Conservation (phyloP, 2,113 vertebrate species). For the Dascyllus trimaculatus region DNA sequence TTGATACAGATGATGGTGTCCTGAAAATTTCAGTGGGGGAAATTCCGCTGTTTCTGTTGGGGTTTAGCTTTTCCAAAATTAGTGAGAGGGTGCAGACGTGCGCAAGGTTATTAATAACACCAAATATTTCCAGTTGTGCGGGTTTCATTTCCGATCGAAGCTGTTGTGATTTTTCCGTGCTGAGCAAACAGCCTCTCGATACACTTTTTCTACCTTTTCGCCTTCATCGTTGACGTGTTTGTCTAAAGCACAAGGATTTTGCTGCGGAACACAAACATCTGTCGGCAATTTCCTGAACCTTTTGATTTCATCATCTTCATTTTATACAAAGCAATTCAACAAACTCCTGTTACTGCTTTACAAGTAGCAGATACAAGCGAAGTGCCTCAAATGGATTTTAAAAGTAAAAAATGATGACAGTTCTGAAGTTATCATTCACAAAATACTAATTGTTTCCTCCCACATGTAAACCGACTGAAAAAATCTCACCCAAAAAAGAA, state of each 20-base stretch:
- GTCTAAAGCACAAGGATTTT: too few relatives aligned
- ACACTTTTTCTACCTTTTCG: not conserved
- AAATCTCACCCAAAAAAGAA: not conserved
- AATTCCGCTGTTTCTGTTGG: conserved; percentile 56
- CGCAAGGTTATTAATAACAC: conserved; percentile 51
- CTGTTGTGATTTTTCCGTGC: conserved; percentile 40
- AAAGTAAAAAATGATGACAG: too few relatives aligned
- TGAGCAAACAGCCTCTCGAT: conserved; percentile 28
- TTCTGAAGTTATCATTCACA: too few relatives aligned
- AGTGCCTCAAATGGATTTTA: not conserved
- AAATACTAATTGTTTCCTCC: not conserved
- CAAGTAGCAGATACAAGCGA: not conserved
- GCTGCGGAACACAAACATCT: conserved; percentile 7
- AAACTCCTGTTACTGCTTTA: too few relatives aligned
- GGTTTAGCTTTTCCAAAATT: conserved; percentile 55
- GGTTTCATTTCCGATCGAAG: conserved; percentile 56
- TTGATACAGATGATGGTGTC: conserved; percentile 10
- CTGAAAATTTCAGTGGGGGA: conserved; percentile 51
- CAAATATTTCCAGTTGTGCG: conserved; percentile 62
- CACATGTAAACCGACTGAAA: not conserved
- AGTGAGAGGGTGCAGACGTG: conserved; percentile 23
- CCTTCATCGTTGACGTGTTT: not conserved
- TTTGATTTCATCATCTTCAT: not conserved
- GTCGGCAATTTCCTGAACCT: not conserved
- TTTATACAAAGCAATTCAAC: too few relatives aligned